Percentiles rank a stretch among this genome's conserved stretches.
Conservation (phyloP, 2,113 vertebrate genomes). For the Globicephala melas region DNA sequence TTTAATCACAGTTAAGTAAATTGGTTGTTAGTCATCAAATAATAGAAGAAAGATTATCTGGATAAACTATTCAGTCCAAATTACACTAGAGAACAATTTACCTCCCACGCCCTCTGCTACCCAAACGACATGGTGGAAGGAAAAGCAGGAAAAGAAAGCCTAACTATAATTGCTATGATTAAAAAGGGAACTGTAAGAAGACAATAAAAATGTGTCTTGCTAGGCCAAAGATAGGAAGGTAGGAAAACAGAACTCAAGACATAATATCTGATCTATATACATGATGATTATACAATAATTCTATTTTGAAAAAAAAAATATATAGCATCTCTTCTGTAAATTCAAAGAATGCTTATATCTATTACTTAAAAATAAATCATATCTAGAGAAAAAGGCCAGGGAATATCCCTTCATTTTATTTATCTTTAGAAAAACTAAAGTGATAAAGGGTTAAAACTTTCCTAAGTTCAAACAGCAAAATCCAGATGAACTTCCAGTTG, state of each 20-base stretch:
- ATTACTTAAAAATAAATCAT: neutral
- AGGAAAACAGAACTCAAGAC: neutral
- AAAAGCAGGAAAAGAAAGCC: neutral
- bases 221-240: neutral
- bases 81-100: neutral
- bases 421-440: neutral
- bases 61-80: neutral
- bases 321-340: neutral
- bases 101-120: neutral
- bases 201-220: neutral
- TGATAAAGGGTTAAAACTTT: neutral
- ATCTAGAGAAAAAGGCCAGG: neutral
- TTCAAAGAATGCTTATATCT: neutral
- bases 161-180: neutral
- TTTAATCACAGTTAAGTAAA: neutral
- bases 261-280: neutral
- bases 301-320: neutral
- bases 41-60: neutral
- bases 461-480: neutral
- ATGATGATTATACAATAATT: neutral
- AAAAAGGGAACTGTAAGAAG: neutral
- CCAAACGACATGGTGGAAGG: neutral
- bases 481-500: neutral
- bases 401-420: neutral
- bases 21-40: neutral